Evolutionary conservation across 1,140 invertebrate genomes (phyloP).

Genomic region (Ceratitis capitata): DNA sequence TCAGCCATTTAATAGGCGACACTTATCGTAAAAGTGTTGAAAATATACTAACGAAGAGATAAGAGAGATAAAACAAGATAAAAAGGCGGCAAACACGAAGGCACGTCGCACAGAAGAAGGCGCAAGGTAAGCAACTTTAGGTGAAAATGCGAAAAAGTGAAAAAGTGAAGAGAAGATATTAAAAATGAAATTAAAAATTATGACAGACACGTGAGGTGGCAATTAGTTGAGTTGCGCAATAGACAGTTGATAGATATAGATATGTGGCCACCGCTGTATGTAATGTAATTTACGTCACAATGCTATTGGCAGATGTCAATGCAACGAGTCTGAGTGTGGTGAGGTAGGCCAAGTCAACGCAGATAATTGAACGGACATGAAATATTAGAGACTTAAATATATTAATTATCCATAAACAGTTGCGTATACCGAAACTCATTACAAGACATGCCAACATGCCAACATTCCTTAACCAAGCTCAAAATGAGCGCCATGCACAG

Average conservation of each 20-base stretch:
- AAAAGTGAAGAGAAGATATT: neutral
- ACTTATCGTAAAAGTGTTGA: neutral
- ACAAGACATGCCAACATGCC: neutral
- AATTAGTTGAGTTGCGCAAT: neutral
- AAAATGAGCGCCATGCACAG: neutral
- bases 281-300: neutral
- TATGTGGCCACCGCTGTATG: neutral
- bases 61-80: neutral
- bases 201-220: neutral
- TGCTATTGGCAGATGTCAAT: neutral
- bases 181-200: conserved; percentile 6
- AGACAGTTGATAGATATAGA: no score
- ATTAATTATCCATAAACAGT: neutral
- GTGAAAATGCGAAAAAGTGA: neutral
- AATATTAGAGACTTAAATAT: neutral
- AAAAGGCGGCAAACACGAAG: neutral
- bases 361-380: neutral
- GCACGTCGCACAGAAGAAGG: no score
- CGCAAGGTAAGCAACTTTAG: neutral
- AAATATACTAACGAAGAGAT: neutral
- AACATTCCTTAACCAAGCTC: no score
- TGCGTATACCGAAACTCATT: neutral
- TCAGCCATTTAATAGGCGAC: neutral
- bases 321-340: neutral
- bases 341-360: neutral